Percentiles rank a stretch among this genome's conserved stretches.
phyloP scores from a whole-genome alignment of 2,113 vertebrate species.

The Bathybates hornii region DNA sequence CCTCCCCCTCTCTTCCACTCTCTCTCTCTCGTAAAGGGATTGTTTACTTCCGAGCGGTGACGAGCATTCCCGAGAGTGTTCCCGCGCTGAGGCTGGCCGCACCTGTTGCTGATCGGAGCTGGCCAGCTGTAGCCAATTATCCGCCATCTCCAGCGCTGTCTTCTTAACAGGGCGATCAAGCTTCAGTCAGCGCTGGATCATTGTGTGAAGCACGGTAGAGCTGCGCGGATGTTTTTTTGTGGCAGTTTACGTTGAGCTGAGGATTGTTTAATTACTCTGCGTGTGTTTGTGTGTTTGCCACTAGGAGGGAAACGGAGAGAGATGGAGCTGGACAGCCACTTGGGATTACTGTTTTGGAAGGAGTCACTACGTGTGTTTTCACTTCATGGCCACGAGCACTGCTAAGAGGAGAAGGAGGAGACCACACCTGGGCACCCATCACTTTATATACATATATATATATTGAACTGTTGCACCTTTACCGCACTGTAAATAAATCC shows the following conservation, averaged over 20 bases:
- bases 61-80: background rate
- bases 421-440: too few relatives aligned
- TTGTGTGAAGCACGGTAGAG: background rate
- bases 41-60: background rate
- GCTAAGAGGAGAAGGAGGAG: background rate
- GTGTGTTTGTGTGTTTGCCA: background rate
- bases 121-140: background rate
- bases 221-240: fast-evolving
- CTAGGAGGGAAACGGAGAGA: background rate
- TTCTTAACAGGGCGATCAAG: background rate
- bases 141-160: background rate
- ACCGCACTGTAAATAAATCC: background rate
- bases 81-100: fast-evolving
- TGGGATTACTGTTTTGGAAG: background rate
- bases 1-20: background rate
- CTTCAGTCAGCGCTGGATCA: background rate
- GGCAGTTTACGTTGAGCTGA: background rate
- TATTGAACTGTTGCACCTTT: background rate
- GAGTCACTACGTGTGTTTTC: background rate
- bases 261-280: background rate
- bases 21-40: background rate
- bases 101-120: background rate
- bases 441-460: too few relatives aligned
- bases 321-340: background rate
- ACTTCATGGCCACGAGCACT: background rate